phyloP scores from a whole-genome alignment of 2,888 invertebrate genomes.

The Alsophila aescularia region DNA sequence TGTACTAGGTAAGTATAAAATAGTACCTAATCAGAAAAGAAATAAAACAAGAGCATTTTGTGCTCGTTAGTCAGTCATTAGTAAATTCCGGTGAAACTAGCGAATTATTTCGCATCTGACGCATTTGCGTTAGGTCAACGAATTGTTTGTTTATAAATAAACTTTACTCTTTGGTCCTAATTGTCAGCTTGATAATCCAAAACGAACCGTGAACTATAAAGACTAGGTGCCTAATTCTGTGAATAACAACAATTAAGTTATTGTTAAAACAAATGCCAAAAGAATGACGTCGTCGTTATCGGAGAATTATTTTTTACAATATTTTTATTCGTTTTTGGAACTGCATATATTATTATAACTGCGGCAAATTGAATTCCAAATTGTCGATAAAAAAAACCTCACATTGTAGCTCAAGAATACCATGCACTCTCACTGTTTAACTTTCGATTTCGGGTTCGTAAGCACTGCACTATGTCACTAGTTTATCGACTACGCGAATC shows the following conservation, averaged over 20 bases:
- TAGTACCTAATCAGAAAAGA: too few relatives aligned
- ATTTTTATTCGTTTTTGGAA: neutral
- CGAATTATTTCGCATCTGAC: conserved; percentile 62
- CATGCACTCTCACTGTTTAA: conserved; percentile 48
- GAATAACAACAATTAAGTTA: neutral
- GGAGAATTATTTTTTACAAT: neutral
- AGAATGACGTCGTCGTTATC: neutral
- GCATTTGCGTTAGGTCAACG: conserved; percentile 62
- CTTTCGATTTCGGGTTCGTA: conserved; percentile 45
- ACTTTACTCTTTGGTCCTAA: conserved; percentile 31
- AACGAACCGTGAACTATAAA: neutral
- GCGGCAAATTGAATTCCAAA: conserved; percentile 34
- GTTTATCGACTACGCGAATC: conserved; percentile 7
- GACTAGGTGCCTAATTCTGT: too few relatives aligned
- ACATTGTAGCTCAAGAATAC: conserved; percentile 21
- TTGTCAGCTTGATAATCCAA: neutral
- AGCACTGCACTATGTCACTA: conserved; percentile 27
- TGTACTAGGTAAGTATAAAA: too few relatives aligned
- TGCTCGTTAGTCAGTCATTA: conserved; percentile 58
- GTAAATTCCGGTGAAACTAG: conserved; percentile 56
- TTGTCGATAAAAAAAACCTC: conserved; percentile 28
- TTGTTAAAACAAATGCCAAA: conserved; percentile 6
- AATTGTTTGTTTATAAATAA: conserved; percentile 61
- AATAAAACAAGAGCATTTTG: conserved; percentile 26
- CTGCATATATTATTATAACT: neutral